Base-by-base conservation (phyloP, 2,113 vertebrate species). In the Crotalus viridis region DNA sequence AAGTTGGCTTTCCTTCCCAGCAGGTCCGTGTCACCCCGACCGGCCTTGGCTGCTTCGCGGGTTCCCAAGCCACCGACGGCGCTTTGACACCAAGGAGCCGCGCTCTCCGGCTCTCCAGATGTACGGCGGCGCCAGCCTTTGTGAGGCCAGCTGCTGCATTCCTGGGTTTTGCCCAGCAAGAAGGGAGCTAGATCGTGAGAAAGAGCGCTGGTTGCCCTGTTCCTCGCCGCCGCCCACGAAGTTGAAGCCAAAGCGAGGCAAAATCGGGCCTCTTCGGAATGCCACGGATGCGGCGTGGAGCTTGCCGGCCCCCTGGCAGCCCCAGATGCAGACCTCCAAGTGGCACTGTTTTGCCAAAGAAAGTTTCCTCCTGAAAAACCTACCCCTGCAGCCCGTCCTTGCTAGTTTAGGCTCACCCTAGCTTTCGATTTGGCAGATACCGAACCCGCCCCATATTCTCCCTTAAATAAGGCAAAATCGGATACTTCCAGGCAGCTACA, bases 241-340 rank as follows among this genome's bases (percentile, higher is more conserved):
- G 90, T 90, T 90, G 94, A 94, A 96, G 94, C 64, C 0, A 90
- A 51, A 5, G 94, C 90, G 10, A 39, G 74, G 33, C 91, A 88
- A 74, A 94, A 57, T 2, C 89, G 91, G 91, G 92, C 57, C 85
- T 98, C 97, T 95, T 90, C 96, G 97, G 96, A 97, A 95, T 97
- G 94, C 96, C 96, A 97, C 97, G 96, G 97, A 98, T 94, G 97
- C 4, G 98, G 98, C 96, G 98, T 98, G 98, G 97, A 89, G 95
- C 95, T 96, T 95, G 90, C 94, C 89, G 97, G 95, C 96, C 90
- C 51, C 93, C 91, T 2, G 90, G 91, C 46, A 90, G 88, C 89
- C 28, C 15, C 22, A 89, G 17, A 33, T 9, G n/a, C 0, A n/a
- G 2, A 3, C 4, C 39, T 0, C 1, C 74, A 93, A 33, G 46